phyloP scores from a whole-genome alignment of 2,113 vertebrate species.

The Catharus minimus region DNA sequence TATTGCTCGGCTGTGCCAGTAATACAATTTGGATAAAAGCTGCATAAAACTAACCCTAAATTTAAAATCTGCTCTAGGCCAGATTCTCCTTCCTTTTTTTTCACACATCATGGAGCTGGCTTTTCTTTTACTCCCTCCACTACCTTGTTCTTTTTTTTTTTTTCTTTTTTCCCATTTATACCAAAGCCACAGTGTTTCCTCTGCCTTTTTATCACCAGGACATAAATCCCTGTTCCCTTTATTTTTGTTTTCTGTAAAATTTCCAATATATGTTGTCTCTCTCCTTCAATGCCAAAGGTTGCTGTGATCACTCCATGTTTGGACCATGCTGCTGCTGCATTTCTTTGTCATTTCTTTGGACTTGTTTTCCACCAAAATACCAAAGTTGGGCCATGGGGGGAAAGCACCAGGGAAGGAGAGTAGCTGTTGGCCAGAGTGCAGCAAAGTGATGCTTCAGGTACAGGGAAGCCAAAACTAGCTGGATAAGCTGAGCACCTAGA shows the following conservation, averaged over 20 bases:
- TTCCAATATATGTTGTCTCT: neutral
- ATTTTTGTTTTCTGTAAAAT: neutral
- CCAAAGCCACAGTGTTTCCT: neutral
- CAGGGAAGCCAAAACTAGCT: neutral
- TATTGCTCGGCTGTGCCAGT: neutral
- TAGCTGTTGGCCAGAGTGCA: neutral
- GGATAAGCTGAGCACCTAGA: conserved; percentile 31
- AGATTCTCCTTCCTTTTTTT: neutral
- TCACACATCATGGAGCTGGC: neutral
- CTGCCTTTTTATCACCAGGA: neutral
- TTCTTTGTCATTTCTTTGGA: neutral
- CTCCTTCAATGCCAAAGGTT: neutral
- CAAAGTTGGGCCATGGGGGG: neutral
- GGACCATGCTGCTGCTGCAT: neutral
- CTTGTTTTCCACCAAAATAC: too few relatives aligned
- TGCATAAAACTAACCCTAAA: neutral
- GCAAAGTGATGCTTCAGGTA: neutral
- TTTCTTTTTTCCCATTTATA: neutral
- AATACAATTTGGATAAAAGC: neutral
- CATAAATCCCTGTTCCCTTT: neutral
- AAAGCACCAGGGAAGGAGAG: neutral
- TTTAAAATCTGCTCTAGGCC: neutral
- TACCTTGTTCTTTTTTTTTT: neutral
- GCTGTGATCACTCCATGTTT: neutral
- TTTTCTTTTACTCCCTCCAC: neutral